phyloP scores from a whole-genome alignment of 2,113 vertebrate species.

The Chrysochloris asiatica region DNA sequence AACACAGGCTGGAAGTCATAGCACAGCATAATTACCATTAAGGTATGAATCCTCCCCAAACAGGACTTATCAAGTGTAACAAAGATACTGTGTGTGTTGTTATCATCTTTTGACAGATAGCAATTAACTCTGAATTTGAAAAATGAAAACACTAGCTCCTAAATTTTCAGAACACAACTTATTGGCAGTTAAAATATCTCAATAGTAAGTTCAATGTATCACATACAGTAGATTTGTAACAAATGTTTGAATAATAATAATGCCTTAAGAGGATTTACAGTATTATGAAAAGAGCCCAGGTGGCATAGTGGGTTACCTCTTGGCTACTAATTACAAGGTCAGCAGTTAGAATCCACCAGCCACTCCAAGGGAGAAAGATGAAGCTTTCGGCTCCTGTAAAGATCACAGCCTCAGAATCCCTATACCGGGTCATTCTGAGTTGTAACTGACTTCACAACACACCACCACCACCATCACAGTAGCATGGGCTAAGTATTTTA shows the following conservation, averaged over 20 bases:
- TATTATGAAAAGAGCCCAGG: no score
- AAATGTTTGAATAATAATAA: conserved; percentile 1
- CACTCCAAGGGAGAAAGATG: background rate
- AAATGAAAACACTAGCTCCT: background rate
- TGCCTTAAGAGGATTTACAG: background rate
- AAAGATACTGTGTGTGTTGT: background rate
- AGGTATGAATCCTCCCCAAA: background rate
- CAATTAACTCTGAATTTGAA: conserved; percentile 11
- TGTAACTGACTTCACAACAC: no score
- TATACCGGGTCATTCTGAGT: no score
- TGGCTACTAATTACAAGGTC: no score
- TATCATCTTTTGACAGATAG: background rate
- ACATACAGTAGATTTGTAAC: background rate
- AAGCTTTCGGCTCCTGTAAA: no score
- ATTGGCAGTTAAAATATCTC: background rate
- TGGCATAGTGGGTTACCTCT: no score
- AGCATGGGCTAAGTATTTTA: no score
- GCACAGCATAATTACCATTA: background rate
- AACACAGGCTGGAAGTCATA: background rate
- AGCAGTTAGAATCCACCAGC: no score
- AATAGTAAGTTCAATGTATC: conserved; percentile 10
- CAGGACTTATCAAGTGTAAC: background rate
- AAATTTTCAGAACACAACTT: background rate
- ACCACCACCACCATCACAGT: no score
- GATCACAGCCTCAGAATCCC: no score